These are phyloP conservation scores for Sycophila sp. DNA, from an alignment of 1,140 invertebrate species.

Conservation along the genomic window DNA sequence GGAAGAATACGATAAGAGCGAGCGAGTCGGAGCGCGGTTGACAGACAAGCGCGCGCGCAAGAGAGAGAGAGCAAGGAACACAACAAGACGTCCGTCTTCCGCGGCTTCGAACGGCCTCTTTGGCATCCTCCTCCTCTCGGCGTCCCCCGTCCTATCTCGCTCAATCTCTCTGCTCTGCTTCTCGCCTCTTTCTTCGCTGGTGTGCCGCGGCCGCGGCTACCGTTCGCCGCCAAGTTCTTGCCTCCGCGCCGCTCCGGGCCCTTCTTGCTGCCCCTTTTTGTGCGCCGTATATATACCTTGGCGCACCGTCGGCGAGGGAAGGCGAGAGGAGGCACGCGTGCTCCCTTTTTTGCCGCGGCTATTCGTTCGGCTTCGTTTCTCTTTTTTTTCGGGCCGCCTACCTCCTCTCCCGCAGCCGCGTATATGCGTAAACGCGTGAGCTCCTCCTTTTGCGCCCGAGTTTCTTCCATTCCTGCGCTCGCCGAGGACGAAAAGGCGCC, in stretches of 20 bases:
- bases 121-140: neutral
- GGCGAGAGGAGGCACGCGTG: neutral
- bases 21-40: conserved; percentile 43
- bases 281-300: neutral
- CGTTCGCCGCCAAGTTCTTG: neutral
- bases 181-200: neutral
- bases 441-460: too few species aligned
- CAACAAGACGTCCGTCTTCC: conserved; percentile 49
- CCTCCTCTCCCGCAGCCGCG: too few species aligned
- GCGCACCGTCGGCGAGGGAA: too few species aligned
- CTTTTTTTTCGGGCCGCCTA: neutral
- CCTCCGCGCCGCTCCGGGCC: neutral
- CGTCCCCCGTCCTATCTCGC: neutral
- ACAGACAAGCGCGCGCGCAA: conserved; percentile 51
- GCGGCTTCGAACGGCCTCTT: conserved; percentile 29
- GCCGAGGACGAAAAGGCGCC: too few species aligned
- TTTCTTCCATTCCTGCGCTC: too few species aligned
- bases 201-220: too few species aligned
- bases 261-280: neutral
- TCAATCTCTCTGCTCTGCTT: neutral
- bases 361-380: neutral
- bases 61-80: too few species aligned
- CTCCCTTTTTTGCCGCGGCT: neutral
- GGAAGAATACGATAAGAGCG: conserved; percentile 21
- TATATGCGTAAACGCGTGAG: too few species aligned